phyloP scores from a whole-genome alignment of 2,888 invertebrate species.

The Seira musarum region DNA sequence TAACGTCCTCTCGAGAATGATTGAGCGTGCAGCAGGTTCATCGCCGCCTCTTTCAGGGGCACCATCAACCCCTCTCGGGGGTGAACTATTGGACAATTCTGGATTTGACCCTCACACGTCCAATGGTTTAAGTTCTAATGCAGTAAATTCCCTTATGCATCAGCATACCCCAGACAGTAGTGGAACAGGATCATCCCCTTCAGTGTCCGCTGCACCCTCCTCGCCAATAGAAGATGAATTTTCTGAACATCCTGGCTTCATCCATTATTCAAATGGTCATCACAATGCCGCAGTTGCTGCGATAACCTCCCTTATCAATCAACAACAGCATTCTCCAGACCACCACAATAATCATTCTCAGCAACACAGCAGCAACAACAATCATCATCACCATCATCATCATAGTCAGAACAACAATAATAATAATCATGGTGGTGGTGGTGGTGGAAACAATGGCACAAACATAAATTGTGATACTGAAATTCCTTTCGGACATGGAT shows the following conservation, averaged over 20 bases:
- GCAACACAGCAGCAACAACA: not conserved
- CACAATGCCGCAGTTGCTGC: conserved; percentile 11
- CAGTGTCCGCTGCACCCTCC: conserved; percentile 56
- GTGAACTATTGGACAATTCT: conserved; percentile 57
- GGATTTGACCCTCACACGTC: conserved; percentile 52
- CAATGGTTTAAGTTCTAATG: conserved; percentile 18
- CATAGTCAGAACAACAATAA: conserved; percentile 8
- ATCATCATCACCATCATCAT: conserved; percentile 26
- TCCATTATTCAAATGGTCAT: conserved; percentile 29
- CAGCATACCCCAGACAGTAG: conserved; percentile 55
- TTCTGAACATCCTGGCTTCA: conserved; percentile 48
- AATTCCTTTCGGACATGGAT: conserved; percentile 43
- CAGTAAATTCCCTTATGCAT: conserved; percentile 36
- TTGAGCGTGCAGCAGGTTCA: conserved; percentile 58
- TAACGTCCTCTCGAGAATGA: conserved; percentile 41
- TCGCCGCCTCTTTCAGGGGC: conserved; percentile 61
- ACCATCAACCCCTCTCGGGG: conserved; percentile 59
- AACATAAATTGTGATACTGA: conserved; percentile 54
- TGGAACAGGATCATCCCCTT: conserved; percentile 61
- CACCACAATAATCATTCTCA: conserved; percentile 16
- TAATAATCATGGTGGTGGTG: conserved; percentile 11
- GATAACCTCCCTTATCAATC: conserved; percentile 34
- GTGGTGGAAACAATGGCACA: conserved; percentile 19
- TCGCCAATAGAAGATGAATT: conserved; percentile 63
- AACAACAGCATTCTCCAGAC: conserved; percentile 46